Base-by-base conservation (phyloP, 2,888 invertebrate genomes). In the Ischnura elegans region DNA sequence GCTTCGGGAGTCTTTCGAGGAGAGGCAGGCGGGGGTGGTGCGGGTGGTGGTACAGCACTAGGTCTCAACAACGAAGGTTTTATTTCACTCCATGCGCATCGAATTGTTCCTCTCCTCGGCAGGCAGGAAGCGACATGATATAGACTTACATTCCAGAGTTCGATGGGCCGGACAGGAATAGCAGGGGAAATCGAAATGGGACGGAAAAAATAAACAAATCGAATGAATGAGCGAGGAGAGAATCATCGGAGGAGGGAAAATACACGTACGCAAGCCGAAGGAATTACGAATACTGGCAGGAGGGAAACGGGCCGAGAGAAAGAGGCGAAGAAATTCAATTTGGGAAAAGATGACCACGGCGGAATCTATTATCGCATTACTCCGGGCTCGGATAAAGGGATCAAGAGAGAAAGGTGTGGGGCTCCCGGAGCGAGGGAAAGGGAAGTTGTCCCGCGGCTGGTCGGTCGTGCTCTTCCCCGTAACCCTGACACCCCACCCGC, bases 291-390 rank as follows among this genome's bases (percentile, higher is more conserved):
- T 16, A 13, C n/a, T n/a, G n/a, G n/a, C n/a, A 0, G 43, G 29
- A 5, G 36, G 51, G 29, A n/a, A n/a, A n/a, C n/a, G 36, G 47
- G 61, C 19, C 16, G 51, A 55, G 86, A 45, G 61, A 90, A 25
- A 43, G 90, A 61, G 51, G 46, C 29, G 87, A 51, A 47, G 90
- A 61, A 90, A 90, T 90, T 90, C 90, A 90, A 90, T 90, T 90
- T 90, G 90, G 90, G 61, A 90, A 76, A 90, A 90, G 90, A 61
- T 90, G 90, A 90, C 90, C 90, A 90, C 61, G 90, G 61, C 55
- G 61, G 90, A 90, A 90, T 90, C 90, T 90, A 61, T 90, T 90
- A 90, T 90, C 90, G 90, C 90, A 90, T 90, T 90, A 90, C 55
- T 43, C 55, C 36, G 51, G 42, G 36, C 76, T 87, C 43, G 90